phyloP scores from a whole-genome alignment of 2,888 invertebrate genomes.

The Nymphalis c-album region DNA sequence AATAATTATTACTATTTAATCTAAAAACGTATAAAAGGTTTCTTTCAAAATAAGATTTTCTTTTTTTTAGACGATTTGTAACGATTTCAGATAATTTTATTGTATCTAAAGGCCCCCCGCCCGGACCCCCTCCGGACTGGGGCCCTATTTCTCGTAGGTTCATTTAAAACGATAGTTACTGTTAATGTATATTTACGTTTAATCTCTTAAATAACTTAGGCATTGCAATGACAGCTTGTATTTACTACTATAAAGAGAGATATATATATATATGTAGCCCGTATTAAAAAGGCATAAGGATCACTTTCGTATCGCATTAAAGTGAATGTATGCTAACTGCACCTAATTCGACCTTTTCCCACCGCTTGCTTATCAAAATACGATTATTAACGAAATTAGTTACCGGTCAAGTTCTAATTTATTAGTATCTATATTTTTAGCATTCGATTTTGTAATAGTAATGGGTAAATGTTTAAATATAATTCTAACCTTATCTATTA shows the following conservation, averaged over 20 bases:
- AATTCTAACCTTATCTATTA: conserved; percentile 12
- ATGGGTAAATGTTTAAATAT: conserved; percentile 19
- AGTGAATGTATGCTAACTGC: conserved; percentile 37
- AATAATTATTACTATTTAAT: too few species aligned
- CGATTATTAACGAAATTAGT: conserved; percentile 42
- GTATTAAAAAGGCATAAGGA: background rate
- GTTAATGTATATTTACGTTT: conserved; percentile 13
- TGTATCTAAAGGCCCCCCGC: too few species aligned
- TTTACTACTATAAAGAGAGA: conserved; percentile 3
- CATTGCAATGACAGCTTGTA: conserved; percentile 25
- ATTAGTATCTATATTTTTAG: conserved; percentile 34
- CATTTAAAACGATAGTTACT: background rate
- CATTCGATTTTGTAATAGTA: conserved; percentile 16
- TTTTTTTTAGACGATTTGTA: background rate
- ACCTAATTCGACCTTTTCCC: conserved; percentile 48
- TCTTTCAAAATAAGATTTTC: too few species aligned
- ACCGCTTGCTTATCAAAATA: conserved; percentile 44
- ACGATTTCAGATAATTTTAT: background rate
- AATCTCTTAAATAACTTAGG: conserved; percentile 28
- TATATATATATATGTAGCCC: background rate
- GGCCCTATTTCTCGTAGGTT: background rate
- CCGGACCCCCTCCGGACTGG: too few species aligned
- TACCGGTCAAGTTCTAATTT: conserved; percentile 39
- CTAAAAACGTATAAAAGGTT: too few species aligned
- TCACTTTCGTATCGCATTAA: conserved; percentile 19